A percentile compares a stretch with the other conserved stretches of the same genome.
These are phyloP conservation scores for Ceryle rudis DNA, from an alignment of 2,797 vertebrate genomes.

Conservation along the genomic window DNA sequence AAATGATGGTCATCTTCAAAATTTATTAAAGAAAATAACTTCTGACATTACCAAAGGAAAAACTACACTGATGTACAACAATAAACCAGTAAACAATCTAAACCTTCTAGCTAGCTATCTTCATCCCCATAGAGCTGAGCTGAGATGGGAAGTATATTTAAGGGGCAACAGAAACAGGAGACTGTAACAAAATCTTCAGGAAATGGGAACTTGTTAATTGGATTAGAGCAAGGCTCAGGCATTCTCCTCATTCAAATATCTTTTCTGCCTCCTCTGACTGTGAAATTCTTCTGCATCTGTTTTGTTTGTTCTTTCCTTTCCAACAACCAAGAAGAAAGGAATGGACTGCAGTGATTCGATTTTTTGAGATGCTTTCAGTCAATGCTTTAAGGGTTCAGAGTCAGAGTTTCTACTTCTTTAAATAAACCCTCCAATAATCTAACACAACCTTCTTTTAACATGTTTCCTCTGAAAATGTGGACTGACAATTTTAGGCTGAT, in stretches of 20 bases:
- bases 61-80: neutral
- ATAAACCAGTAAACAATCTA: neutral
- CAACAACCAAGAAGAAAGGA: neutral
- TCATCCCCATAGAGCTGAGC: neutral
- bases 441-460: neutral
- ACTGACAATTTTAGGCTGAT: neutral
- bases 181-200: neutral
- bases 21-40: neutral
- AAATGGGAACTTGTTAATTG: neutral
- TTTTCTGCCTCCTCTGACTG: neutral
- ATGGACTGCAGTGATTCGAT: neutral
- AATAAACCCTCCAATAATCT: neutral
- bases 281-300: neutral
- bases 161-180: neutral
- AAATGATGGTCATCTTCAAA: neutral
- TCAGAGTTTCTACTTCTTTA: neutral
- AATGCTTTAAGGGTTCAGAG: neutral
- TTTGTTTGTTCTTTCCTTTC: neutral
- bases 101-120: neutral
- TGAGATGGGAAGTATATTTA: neutral
- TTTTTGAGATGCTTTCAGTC: neutral
- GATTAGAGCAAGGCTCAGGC: neutral
- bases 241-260: neutral
- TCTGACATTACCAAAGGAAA: neutral
- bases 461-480: neutral